phyloP scores from a whole-genome alignment of 2,113 vertebrate genomes.

The Datnioides undecimradiatus region DNA sequence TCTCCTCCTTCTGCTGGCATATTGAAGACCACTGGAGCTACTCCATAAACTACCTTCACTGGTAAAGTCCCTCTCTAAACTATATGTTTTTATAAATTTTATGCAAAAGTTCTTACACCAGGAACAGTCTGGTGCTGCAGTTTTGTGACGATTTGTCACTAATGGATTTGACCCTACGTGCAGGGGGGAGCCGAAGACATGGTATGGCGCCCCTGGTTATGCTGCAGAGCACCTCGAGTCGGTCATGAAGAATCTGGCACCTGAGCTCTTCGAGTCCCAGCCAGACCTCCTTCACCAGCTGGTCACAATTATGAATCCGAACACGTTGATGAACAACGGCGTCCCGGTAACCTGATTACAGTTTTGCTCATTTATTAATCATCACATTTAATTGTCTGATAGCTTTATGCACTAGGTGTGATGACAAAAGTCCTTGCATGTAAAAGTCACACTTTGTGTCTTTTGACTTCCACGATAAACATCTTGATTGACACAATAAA shows the following conservation, averaged over 20 bases:
- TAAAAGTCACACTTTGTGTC: neutral
- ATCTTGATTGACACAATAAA: too few species aligned
- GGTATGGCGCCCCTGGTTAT: conserved; percentile 97
- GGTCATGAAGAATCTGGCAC: conserved; percentile 97
- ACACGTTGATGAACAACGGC: conserved; percentile 96
- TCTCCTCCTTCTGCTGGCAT: conserved; percentile 99
- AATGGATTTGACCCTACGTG: conserved; percentile 13
- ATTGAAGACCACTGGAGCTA: conserved; percentile 99
- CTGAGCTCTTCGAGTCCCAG: conserved; percentile 96
- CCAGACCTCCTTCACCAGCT: conserved; percentile 98
- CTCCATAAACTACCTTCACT: conserved; percentile 98
- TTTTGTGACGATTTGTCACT: neutral
- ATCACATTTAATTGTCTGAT: neutral
- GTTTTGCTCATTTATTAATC: neutral
- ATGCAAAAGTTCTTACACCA: neutral
- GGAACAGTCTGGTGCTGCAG: neutral
- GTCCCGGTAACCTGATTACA: conserved; percentile 88
- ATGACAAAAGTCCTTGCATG: neutral
- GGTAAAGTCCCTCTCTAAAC: conserved; percentile 80
- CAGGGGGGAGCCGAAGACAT: conserved; percentile 99
- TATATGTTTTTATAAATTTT: neutral
- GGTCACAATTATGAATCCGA: conserved; percentile 99
- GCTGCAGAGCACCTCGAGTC: conserved; percentile 95
- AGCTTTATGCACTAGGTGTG: neutral
- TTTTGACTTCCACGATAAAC: too few species aligned